Evolutionary conservation across 2,888 invertebrate species (phyloP).

Genomic region (Sabatieria punctata): DNA sequence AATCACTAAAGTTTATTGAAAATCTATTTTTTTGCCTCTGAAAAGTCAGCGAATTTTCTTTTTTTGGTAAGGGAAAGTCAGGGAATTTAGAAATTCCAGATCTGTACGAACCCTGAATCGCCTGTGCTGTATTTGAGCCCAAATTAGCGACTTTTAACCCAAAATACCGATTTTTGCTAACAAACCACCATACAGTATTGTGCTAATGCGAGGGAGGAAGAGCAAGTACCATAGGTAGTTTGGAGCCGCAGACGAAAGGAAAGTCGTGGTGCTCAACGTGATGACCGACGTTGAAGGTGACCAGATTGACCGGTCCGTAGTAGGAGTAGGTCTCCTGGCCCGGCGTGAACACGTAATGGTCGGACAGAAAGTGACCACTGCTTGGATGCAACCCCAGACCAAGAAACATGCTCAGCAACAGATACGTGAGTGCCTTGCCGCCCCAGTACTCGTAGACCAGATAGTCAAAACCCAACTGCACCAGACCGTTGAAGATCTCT

Average conservation of each 20-base stretch:
- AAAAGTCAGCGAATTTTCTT: no score
- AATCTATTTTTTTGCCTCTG: no score
- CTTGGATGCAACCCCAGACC: constrained; percentile 35
- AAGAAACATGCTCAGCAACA: constrained; percentile 48
- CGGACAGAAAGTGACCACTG: constrained; percentile 91
- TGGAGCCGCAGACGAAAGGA: constrained; percentile 80
- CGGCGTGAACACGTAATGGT: constrained; percentile 77
- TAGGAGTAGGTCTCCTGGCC: constrained; percentile 95
- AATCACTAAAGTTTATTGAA: no score
- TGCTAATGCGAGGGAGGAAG: not conserved
- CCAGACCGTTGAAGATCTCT: constrained; percentile 64
- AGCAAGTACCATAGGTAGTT: no score
- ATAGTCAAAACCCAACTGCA: constrained; percentile 79
- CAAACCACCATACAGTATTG: no score
- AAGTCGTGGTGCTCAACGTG: constrained; percentile 99
- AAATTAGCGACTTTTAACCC: no score
- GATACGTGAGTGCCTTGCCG: constrained; percentile 66
- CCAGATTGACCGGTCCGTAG: constrained; percentile 84
- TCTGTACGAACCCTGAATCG: no score
- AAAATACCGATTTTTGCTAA: no score
- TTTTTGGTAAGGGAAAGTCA: no score
- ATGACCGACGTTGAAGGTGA: constrained; percentile 96
- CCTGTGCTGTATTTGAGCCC: no score
- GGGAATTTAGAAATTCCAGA: no score
- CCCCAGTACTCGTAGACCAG: constrained; percentile 58